These are phyloP conservation scores for Pardalotus punctatus DNA, from an alignment of 2,113 vertebrate genomes.

Conservation along the genomic window DNA sequence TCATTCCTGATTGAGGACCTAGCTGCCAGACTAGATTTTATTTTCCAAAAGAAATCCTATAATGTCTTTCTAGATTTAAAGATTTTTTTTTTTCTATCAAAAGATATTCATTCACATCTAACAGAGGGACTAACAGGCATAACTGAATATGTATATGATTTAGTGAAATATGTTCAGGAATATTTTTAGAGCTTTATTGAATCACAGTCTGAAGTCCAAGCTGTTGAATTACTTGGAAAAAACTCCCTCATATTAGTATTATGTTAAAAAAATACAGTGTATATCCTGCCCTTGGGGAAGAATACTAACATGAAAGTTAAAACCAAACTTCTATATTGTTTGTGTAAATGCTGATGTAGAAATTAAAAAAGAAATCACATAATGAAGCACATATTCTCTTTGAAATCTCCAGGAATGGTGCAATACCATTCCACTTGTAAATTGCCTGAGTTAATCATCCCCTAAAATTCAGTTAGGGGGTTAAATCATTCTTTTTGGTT, in stretches of 20 bases:
- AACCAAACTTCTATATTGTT: background rate
- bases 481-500: background rate
- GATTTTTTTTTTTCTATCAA: background rate
- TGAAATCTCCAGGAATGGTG: background rate
- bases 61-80: background rate
- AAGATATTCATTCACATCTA: background rate
- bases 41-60: background rate
- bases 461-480: background rate
- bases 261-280: fast-evolving
- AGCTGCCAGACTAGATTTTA: background rate
- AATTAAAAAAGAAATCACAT: background rate
- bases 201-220: background rate
- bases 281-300: background rate
- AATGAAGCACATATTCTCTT: background rate
- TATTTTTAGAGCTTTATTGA: background rate
- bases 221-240: background rate
- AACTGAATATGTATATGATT: background rate
- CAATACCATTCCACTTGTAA: background rate
- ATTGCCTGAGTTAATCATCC: background rate
- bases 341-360: background rate
- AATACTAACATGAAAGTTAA: background rate
- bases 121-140: background rate
- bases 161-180: background rate
- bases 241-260: background rate
- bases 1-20: background rate